phyloP scores from a whole-genome alignment of 2,888 invertebrate species.

The Boloria selene region DNA sequence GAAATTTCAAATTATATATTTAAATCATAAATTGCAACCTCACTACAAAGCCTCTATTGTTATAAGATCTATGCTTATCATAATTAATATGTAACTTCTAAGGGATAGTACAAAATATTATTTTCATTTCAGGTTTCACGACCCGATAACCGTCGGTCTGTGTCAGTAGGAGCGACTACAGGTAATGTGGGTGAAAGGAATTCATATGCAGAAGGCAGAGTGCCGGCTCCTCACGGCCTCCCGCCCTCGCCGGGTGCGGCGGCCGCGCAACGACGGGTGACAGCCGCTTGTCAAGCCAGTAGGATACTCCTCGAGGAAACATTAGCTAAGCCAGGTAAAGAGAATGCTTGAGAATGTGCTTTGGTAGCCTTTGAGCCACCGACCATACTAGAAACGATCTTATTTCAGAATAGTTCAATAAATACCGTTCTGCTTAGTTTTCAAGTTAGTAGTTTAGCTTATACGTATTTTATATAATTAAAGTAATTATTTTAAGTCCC shows the following conservation, averaged over 20 bases:
- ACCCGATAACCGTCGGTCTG: slow-evolving; percentile 63
- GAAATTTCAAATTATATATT: too few species aligned
- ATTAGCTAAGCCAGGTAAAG: slow-evolving; percentile 80
- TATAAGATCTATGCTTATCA: too few species aligned
- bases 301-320: slow-evolving; percentile 87
- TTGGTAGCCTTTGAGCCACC: slow-evolving; percentile 2
- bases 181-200: slow-evolving; percentile 57
- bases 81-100: too few species aligned
- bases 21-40: too few species aligned
- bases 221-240: slow-evolving; percentile 70
- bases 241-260: slow-evolving; percentile 71
- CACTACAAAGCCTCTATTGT: too few species aligned
- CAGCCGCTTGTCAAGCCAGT: slow-evolving; percentile 80
- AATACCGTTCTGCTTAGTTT: too few species aligned
- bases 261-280: slow-evolving; percentile 60
- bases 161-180: slow-evolving; percentile 60
- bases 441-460: too few species aligned
- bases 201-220: slow-evolving; percentile 67
- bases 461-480: too few species aligned
- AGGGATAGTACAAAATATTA: background rate
- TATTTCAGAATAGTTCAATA: background rate
- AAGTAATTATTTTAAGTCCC: too few species aligned
- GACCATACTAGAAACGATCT: background rate
- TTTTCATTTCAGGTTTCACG: slow-evolving; percentile 61
- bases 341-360: slow-evolving; percentile 3